These are phyloP conservation scores for Mycetomoellerius zeteki DNA, from an alignment of 1,140 invertebrate genomes.

Conservation along the genomic window DNA sequence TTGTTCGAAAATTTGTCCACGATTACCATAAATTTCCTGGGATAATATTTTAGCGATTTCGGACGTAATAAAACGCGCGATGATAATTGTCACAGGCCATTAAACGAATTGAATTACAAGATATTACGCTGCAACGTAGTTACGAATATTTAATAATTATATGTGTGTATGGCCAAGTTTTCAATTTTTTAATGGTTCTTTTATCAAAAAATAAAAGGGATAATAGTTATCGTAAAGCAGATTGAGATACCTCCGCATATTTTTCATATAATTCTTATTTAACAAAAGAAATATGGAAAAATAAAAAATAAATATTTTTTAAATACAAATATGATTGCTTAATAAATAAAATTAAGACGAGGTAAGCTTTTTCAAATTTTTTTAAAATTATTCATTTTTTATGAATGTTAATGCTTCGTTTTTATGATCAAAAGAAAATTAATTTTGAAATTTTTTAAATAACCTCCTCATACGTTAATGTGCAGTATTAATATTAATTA, in stretches of 20 bases:
- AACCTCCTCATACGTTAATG: background rate
- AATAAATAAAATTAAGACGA: background rate
- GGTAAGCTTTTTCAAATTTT: too few relatives aligned
- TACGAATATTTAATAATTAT: too few relatives aligned
- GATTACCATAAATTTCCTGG: background rate
- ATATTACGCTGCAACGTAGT: too few relatives aligned
- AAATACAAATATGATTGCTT: background rate
- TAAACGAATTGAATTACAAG: background rate
- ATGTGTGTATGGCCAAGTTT: too few relatives aligned
- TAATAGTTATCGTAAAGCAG: too few relatives aligned
- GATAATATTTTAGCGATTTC: background rate
- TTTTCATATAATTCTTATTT: background rate
- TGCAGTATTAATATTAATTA: background rate
- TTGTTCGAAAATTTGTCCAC: background rate
- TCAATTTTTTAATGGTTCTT: background rate
- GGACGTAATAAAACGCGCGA: background rate
- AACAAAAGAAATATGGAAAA: background rate
- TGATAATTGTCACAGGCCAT: background rate
- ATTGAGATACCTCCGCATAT: too few relatives aligned
- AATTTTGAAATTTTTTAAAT: constrained; percentile 18
- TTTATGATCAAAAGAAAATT: background rate
- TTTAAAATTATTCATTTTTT: background rate
- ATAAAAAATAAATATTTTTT: background rate
- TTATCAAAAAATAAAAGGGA: background rate
- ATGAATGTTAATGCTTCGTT: background rate